A percentile compares a stretch with the other conserved stretches of the same genome.
Conservation (phyloP, 1,140 invertebrate genomes). For the Acromyrmex charruanus region DNA sequence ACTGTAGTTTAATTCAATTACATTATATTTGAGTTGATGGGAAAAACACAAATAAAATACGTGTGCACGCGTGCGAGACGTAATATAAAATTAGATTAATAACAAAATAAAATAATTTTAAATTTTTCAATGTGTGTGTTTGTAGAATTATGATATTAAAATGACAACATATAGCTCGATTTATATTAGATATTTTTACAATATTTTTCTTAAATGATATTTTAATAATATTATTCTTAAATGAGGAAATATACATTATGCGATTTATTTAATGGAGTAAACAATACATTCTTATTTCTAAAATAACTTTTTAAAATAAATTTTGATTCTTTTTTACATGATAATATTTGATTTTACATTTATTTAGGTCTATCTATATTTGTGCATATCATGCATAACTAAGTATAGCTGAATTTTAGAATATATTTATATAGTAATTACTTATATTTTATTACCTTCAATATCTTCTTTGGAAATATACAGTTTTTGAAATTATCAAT, state of each 20-base stretch:
- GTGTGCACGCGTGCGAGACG: not conserved
- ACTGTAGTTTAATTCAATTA: constrained; percentile 46
- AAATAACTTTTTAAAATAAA: constrained; percentile 30
- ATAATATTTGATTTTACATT: not conserved
- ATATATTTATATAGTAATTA: too few relatives aligned
- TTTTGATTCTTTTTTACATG: not conserved
- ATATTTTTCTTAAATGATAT: not conserved
- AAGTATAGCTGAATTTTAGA: not conserved
- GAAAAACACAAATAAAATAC: constrained; percentile 6
- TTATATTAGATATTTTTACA: constrained; percentile 5
- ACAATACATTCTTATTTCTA: constrained; percentile 9
- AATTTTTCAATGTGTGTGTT: not conserved
- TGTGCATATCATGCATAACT: not conserved
- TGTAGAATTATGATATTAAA: not conserved
- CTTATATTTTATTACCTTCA: not conserved
- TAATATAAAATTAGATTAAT: not conserved
- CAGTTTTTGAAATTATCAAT: not conserved
- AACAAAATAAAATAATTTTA: not conserved
- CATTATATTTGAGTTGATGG: not conserved
- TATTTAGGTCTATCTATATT: constrained; percentile 6
- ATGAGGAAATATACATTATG: not conserved
- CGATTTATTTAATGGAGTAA: constrained; percentile 4
- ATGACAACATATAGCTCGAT: not conserved
- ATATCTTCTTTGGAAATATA: too few relatives aligned
- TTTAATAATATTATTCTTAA: too few relatives aligned